phyloP scores from a whole-genome alignment of 1,140 invertebrate species.

The Riptortus pedestris region DNA sequence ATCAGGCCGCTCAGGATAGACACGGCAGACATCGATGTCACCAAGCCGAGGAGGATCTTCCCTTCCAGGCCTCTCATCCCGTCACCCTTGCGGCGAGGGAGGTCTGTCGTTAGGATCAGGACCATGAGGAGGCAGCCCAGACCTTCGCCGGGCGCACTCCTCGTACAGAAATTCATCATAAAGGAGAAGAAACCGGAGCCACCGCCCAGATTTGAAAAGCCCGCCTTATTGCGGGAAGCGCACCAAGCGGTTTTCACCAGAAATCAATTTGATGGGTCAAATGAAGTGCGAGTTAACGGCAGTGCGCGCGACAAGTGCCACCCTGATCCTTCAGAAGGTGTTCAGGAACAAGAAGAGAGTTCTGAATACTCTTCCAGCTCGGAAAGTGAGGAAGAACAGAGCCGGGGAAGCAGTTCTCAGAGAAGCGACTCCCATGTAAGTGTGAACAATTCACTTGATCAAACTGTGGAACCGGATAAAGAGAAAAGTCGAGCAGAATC shows the following conservation, averaged over 20 bases:
- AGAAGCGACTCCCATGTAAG: too few relatives aligned
- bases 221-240: background rate
- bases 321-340: background rate
- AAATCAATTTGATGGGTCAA: background rate
- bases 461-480: too few relatives aligned
- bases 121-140: constrained; percentile 39
- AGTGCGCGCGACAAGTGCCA: background rate
- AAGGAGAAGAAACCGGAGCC: constrained; percentile 41
- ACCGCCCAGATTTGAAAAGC: constrained; percentile 7
- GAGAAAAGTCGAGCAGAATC: too few relatives aligned
- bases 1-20: background rate
- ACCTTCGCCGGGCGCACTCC: constrained; percentile 50
- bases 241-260: constrained; percentile 7
- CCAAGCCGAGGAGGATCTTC: background rate
- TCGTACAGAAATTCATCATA: constrained; percentile 65
- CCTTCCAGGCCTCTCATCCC: background rate
- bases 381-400: too few relatives aligned
- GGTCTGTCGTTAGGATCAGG: constrained; percentile 18
- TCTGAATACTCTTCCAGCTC: too few relatives aligned
- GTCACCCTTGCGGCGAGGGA: background rate
- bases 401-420: too few relatives aligned
- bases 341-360: too few relatives aligned
- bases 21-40: background rate
- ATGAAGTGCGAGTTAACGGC: background rate
- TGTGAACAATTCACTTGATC: too few relatives aligned